Evolutionary conservation across 1,140 invertebrate species (phyloP), one percentile per base, ranked within the genome.

Genomic region (Anastatus disparis): DNA sequence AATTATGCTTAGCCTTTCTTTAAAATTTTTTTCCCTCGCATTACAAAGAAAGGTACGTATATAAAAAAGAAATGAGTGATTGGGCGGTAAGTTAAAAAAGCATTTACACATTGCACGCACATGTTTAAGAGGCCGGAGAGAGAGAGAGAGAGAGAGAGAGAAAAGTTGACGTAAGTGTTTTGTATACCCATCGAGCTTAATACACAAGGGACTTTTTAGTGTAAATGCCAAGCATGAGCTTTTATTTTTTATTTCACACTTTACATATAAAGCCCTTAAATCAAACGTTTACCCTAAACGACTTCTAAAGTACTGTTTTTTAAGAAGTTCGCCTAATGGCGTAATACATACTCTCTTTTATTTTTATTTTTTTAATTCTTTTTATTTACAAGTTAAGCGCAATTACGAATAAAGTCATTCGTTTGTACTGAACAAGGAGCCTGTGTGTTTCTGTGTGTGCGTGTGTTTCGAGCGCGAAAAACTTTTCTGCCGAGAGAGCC

Each of bases 321-420:
- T 29, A 71, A 61, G 55, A 71, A 61, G 62, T 66, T 66, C 4
- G 62, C 66, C 38, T 66, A 71, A 66, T 44, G 46, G 31, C 35
- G 24, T 70, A 55, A 38, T 62, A 22, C 10, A 31, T 55, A 35
- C 31, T n/a, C n/a, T n/a, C n/a, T 31, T 31, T 9, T 31, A 10
- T 12, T n/a, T 38, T 38, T 20, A 0, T 56, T 7, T 62, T 10
- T 46, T 27, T 62, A 20, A 2, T 27, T 26, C 26, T 48, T 4
- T 46, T 24, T 35, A 20, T 8, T 44, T 61, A 15, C 15, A 1
- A 44, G 17, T 24, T 44, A 2, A 31, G 26, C 24, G 65, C 58
- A 64, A 73, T 68, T 68, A 72, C 24, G 53, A 68, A 72, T 63
- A 38, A 56, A 72, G 9, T 67, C 50, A 40, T 46, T 61, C 38